Conservation (phyloP, 2,113 vertebrate genomes). For the Varanus salvator region DNA sequence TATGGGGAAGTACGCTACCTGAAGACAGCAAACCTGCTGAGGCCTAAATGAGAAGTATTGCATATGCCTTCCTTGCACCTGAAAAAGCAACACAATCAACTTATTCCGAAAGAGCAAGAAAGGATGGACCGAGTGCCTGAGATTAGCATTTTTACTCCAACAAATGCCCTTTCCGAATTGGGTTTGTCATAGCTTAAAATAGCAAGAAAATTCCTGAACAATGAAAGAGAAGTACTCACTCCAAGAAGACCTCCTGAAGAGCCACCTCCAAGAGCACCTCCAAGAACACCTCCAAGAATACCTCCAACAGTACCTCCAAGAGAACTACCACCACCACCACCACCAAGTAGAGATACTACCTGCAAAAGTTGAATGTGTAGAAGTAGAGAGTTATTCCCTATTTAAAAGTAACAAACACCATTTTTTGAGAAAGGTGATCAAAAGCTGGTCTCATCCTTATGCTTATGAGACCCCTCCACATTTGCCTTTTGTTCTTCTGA, state of each 20-base stretch:
- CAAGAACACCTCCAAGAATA: too few relatives aligned
- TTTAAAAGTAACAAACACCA: too few relatives aligned
- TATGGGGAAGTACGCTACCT: too few relatives aligned
- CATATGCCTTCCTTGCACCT: neutral
- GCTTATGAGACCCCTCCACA: neutral
- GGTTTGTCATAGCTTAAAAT: neutral
- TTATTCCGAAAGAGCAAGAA: neutral
- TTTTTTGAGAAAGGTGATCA: neutral
- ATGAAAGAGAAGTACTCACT: neutral
- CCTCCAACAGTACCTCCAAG: too few relatives aligned
- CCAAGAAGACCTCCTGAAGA: too few relatives aligned
- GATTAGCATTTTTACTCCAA: too few relatives aligned
- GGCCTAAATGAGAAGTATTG: neutral
- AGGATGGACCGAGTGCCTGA: too few relatives aligned
- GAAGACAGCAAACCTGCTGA: too few relatives aligned
- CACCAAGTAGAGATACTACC: too few relatives aligned
- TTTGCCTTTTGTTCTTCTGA: neutral
- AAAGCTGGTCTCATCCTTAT: neutral
- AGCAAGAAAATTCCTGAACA: neutral
- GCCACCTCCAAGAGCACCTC: too few relatives aligned
- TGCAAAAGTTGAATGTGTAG: neutral
- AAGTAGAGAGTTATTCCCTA: neutral
- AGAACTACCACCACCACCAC: too few relatives aligned
- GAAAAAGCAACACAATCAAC: neutral
- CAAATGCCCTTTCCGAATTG: too few relatives aligned